Conservation (phyloP, 2,797 vertebrate species). For the Sparidentex hasta region DNA sequence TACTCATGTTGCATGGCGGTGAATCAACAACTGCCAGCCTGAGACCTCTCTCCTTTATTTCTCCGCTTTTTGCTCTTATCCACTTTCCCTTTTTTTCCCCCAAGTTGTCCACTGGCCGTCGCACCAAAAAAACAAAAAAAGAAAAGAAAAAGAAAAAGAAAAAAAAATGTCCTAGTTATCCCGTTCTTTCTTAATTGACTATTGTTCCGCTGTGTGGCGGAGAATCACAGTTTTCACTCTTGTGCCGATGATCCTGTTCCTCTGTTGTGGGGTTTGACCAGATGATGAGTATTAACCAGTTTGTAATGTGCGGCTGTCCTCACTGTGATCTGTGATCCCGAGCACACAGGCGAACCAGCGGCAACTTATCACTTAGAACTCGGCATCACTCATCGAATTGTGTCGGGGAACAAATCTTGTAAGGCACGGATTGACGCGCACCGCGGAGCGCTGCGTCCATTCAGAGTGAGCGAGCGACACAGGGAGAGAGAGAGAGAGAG, state of each 20-base stretch:
- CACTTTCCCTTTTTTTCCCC: not conserved
- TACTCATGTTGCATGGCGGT: conserved; percentile 74
- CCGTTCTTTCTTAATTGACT: not conserved
- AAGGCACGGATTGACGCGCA: not conserved
- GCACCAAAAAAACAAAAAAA: not conserved
- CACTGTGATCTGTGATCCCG: not conserved
- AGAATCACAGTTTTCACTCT: not conserved
- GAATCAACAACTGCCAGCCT: not conserved
- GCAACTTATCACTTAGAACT: not conserved
- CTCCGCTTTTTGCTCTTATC: not conserved
- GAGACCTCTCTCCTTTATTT: not conserved
- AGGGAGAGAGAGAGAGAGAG: not conserved
- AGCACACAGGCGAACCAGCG: not conserved
- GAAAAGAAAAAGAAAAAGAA: too few species aligned
- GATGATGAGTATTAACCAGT: too few species aligned
- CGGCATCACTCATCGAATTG: not conserved
- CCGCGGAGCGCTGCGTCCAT: not conserved
- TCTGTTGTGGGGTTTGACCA: not conserved
- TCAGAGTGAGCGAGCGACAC: not conserved
- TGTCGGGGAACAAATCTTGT: not conserved
- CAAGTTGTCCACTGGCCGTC: conserved; percentile 40
- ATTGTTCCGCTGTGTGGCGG: not conserved
- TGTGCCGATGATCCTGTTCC: not conserved
- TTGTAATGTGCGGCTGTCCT: not conserved
- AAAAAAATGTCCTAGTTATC: not conserved